Conservation (phyloP, 2,888 invertebrate genomes). For the Pterostichus madidus region DNA sequence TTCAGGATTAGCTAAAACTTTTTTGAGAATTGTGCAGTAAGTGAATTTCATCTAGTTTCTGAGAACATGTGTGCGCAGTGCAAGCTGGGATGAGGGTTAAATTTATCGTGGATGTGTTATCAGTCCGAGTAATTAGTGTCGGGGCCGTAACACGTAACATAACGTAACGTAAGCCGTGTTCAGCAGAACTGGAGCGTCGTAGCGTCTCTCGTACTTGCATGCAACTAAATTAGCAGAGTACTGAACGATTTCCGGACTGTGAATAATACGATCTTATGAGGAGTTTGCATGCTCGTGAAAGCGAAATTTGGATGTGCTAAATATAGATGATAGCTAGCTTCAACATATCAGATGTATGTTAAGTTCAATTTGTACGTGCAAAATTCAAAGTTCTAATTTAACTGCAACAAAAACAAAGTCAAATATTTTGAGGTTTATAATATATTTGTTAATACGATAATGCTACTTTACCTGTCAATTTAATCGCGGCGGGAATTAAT, state of each 20-base stretch:
- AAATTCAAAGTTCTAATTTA: too few species aligned
- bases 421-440: too few species aligned
- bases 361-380: too few species aligned
- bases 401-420: too few species aligned
- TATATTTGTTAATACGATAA: too few species aligned
- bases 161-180: slow-evolving; percentile 7
- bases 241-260: background rate
- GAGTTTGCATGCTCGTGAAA: background rate
- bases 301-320: slow-evolving; percentile 3
- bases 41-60: too few species aligned
- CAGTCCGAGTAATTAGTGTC: slow-evolving; percentile 7
- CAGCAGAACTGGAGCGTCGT: background rate
- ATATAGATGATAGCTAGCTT: background rate
- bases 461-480: too few species aligned
- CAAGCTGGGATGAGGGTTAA: background rate
- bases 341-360: too few species aligned
- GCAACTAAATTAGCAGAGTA: slow-evolving; percentile 1
- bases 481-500: too few species aligned
- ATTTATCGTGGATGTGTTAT: slow-evolving; percentile 2
- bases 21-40: too few species aligned
- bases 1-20: too few species aligned
- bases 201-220: background rate
- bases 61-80: too few species aligned
- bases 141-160: slow-evolving; percentile 3
- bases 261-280: slow-evolving; percentile 1